Percentiles rank a stretch among this genome's conserved stretches.
Conservation (phyloP, 2,113 vertebrate genomes). For the Bos indicus region DNA sequence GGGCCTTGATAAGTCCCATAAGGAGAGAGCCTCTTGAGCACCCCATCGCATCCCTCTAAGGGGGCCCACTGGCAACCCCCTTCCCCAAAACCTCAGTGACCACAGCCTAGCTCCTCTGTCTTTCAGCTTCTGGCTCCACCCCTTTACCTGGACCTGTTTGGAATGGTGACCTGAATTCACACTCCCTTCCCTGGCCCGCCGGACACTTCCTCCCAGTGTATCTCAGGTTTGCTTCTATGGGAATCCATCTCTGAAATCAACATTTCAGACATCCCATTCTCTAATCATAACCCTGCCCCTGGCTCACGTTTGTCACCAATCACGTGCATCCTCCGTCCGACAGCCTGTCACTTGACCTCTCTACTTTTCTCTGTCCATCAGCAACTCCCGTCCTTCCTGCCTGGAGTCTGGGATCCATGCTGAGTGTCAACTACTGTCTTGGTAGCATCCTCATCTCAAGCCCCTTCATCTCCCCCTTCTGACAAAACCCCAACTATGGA, state of each 20-base stretch:
- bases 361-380: too few relatives aligned
- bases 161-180: neutral
- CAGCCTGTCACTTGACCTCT: neutral
- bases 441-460: neutral
- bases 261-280: neutral
- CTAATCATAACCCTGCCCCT: neutral
- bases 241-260: neutral
- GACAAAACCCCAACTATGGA: too few relatives aligned
- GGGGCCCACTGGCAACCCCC: too few relatives aligned
- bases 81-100: neutral
- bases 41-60: neutral
- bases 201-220: neutral
- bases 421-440: neutral
- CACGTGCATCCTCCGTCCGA: neutral
- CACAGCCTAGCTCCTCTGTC: neutral
- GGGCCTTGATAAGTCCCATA: neutral
- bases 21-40: neutral
- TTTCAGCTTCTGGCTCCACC: neutral
- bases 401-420: neutral
- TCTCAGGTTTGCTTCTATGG: neutral
- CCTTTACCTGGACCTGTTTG: neutral
- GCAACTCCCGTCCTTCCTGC: neutral
- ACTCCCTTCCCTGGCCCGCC: neutral
- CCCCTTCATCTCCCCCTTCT: neutral
- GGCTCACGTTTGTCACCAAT: rapidly evolving